Evolutionary conservation across 2,888 invertebrate species (phyloP), one percentile per base, ranked within the genome.

Genomic region (Frankliniella intonsa): DNA sequence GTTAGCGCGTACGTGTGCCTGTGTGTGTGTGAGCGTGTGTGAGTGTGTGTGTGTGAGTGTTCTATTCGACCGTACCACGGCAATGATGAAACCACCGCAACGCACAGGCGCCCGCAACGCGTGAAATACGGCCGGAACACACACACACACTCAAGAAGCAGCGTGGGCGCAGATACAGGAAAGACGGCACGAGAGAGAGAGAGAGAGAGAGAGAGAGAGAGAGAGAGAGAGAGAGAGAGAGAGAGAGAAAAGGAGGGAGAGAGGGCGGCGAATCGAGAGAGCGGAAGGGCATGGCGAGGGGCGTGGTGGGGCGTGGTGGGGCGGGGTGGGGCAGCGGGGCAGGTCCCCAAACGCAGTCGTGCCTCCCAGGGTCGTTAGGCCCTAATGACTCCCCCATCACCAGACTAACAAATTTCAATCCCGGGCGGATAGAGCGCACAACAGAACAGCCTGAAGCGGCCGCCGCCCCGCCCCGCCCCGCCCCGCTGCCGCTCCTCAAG

Each of bases 331-430:
- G 65, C 14, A 3, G 55, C 9, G 65, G n/a, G 69, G 22, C 11
- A 22, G 69, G 69, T 7, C 17, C 19, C n/a, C 62, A 62, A 62
- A 62, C 19, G 69, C 19, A 25, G 69, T 14, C 17, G 55, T 19
- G 19, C 55, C 17, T 19, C 55, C 55, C 55, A 19, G 55, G 55
- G 55, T 55, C 55, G 55, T 55, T 55, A 55, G 17, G 55, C 55
- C 55, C 55, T 38, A 38, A 38, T 38, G 38, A 76, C 69, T 22
- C 22, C 69, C 69, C 69, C 69, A 25, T 76, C 69, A 22, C 69
- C 69, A 76, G 69, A 76, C 69, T 62, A 76, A 76, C 69, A 76
- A 38, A 76, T 76, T 76, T 76, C 69, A 76, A 76, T 76, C 69
- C 69, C 22, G 69, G n/a, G 62, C 62, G n/a, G 38, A 38, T 38